Evolutionary conservation across 2,797 vertebrate species (phyloP).

Genomic region (Intellagama lesueurii): DNA sequence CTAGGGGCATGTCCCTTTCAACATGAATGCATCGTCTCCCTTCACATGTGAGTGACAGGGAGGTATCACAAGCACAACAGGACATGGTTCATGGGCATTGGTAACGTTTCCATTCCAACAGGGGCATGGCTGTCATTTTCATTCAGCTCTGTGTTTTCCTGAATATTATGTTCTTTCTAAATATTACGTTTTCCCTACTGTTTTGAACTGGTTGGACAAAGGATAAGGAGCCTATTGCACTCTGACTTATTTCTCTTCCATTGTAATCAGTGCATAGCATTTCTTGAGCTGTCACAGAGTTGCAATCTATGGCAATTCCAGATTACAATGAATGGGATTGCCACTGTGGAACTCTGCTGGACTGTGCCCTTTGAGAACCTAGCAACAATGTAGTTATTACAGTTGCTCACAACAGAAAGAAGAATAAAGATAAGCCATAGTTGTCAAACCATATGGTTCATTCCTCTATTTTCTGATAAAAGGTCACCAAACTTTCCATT

Average conservation of each 20-base stretch:
- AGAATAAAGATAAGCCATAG: constrained; percentile 17
- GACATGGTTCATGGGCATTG: background rate
- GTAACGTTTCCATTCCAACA: background rate
- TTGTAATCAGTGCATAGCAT: background rate
- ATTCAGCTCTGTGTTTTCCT: background rate
- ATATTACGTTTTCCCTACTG: background rate
- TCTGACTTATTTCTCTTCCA: background rate
- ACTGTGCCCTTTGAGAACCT: background rate
- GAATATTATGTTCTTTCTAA: background rate
- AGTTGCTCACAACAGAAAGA: background rate
- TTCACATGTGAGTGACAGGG: background rate
- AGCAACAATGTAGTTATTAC: background rate
- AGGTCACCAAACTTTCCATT: constrained; percentile 34
- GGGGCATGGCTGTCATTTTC: background rate
- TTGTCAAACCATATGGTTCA: constrained; percentile 27
- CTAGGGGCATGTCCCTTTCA: background rate
- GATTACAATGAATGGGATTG: background rate
- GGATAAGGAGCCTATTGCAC: background rate
- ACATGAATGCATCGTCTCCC: background rate
- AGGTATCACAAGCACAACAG: background rate
- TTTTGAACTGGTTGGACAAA: background rate
- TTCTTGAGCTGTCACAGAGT: background rate
- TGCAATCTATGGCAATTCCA: background rate
- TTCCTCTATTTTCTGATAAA: constrained; percentile 34
- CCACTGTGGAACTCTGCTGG: background rate